phyloP scores from a whole-genome alignment of 2,888 invertebrate species.

The Ceratothoa steindachneri region DNA sequence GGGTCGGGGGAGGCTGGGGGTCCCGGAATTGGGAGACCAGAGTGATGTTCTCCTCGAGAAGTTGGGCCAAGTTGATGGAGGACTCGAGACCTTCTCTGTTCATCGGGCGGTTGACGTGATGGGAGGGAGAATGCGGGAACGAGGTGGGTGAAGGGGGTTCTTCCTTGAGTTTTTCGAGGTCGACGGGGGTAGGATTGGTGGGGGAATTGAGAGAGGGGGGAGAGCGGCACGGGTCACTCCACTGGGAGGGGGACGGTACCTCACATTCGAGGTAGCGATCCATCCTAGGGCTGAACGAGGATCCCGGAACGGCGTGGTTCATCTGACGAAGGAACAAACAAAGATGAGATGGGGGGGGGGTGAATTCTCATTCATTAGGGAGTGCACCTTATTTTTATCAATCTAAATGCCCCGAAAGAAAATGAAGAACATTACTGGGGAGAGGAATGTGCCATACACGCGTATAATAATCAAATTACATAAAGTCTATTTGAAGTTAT shows the following conservation, averaged over 20 bases:
- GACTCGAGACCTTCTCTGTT: slow-evolving; percentile 23
- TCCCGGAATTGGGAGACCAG: slow-evolving; percentile 6
- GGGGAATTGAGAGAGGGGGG: slow-evolving; percentile 43
- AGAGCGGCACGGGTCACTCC: slow-evolving; percentile 40
- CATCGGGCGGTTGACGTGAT: slow-evolving; percentile 2
- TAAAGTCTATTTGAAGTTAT: too few species aligned
- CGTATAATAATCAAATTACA: too few species aligned
- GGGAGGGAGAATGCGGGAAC: not conserved
- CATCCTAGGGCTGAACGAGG: slow-evolving; percentile 6
- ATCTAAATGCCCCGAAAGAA: too few species aligned
- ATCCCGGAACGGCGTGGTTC: slow-evolving; percentile 4
- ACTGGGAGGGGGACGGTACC: slow-evolving; percentile 44
- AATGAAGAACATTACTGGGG: too few species aligned
- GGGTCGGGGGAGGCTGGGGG: not conserved
- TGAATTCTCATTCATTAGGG: too few species aligned
- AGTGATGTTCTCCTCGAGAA: slow-evolving; percentile 28
- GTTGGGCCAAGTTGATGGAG: slow-evolving; percentile 31
- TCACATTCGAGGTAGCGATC: slow-evolving; percentile 19
- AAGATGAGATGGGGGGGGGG: too few species aligned
- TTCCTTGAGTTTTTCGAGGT: slow-evolving; percentile 41
- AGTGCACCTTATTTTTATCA: too few species aligned
- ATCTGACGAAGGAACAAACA: not conserved
- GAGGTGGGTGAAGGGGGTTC: slow-evolving; percentile 32
- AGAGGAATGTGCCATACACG: too few species aligned
- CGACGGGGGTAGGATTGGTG: slow-evolving; percentile 27